Conservation (phyloP, 2,888 invertebrate genomes). For the Spisula solida region DNA sequence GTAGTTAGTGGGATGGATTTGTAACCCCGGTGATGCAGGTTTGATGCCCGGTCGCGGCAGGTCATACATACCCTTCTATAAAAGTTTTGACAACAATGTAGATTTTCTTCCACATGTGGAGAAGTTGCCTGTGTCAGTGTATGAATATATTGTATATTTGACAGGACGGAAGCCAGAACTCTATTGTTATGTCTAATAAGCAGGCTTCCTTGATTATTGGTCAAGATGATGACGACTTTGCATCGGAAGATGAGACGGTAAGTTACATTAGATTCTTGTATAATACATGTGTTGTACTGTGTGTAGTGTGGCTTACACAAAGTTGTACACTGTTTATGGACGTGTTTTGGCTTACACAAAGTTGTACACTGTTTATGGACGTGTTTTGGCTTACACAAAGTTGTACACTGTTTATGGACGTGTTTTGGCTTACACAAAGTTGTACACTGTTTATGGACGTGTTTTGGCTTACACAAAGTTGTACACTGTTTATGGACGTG, state of each 20-base stretch:
- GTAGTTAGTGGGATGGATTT: no score
- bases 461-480: background rate
- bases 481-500: background rate
- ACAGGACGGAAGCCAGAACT: slow-evolving; percentile 62
- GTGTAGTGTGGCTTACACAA: background rate
- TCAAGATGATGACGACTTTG: slow-evolving; percentile 97
- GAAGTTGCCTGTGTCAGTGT: background rate
- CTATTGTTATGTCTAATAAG: slow-evolving; percentile 52
- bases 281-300: background rate
- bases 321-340: background rate
- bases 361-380: background rate
- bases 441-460: background rate
- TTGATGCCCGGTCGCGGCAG: no score
- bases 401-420: background rate
- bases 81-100: no score
- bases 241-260: slow-evolving; percentile 94
- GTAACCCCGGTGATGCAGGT: no score
- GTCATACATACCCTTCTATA: no score
- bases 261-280: slow-evolving; percentile 80
- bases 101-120: no score
- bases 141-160: background rate
- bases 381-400: background rate
- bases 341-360: background rate
- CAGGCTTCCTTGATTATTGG: slow-evolving; percentile 91
- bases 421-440: background rate